phyloP scores from a whole-genome alignment of 2,797 vertebrate genomes.

The Typhlichthys subterraneus region DNA sequence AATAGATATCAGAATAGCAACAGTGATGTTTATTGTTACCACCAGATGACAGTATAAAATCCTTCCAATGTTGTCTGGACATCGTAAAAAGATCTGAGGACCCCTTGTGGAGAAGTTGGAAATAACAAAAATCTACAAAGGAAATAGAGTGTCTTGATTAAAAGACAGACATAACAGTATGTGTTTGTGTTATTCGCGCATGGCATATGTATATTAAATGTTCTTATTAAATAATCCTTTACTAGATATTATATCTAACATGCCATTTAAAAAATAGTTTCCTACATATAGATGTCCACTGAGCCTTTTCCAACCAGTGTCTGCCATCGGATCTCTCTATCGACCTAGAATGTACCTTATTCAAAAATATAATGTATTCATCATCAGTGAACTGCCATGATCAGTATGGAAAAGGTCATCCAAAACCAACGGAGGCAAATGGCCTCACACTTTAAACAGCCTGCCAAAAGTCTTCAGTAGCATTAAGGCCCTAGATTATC shows the following conservation, averaged over 20 bases:
- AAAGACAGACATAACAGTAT: background rate
- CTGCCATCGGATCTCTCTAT: too few relatives aligned
- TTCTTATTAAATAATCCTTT: too few relatives aligned
- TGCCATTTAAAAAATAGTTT: too few relatives aligned
- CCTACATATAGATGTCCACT: too few relatives aligned
- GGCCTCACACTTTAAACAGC: slow-evolving; percentile 65
- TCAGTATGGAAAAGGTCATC: slow-evolving; percentile 75
- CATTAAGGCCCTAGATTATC: slow-evolving; percentile 65
- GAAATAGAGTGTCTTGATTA: too few relatives aligned
- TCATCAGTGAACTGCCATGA: slow-evolving; percentile 63
- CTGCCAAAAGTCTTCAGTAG: slow-evolving; percentile 73
- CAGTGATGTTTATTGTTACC: slow-evolving; percentile 58
- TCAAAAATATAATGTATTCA: slow-evolving; percentile 56
- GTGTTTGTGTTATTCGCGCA: too few relatives aligned
- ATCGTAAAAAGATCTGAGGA: slow-evolving; percentile 47
- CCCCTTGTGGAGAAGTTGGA: slow-evolving; percentile 58
- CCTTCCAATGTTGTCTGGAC: slow-evolving; percentile 54
- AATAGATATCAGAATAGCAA: too few relatives aligned
- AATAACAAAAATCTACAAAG: background rate
- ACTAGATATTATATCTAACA: too few relatives aligned
- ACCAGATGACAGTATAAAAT: slow-evolving; percentile 77
- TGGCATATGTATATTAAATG: too few relatives aligned
- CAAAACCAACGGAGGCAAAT: slow-evolving; percentile 72
- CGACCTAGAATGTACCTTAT: slow-evolving; percentile 32
- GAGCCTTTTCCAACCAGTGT: too few relatives aligned